Evolutionary conservation across 1,140 invertebrate genomes (phyloP).

Genomic region (Dufourea novaeangliae): DNA sequence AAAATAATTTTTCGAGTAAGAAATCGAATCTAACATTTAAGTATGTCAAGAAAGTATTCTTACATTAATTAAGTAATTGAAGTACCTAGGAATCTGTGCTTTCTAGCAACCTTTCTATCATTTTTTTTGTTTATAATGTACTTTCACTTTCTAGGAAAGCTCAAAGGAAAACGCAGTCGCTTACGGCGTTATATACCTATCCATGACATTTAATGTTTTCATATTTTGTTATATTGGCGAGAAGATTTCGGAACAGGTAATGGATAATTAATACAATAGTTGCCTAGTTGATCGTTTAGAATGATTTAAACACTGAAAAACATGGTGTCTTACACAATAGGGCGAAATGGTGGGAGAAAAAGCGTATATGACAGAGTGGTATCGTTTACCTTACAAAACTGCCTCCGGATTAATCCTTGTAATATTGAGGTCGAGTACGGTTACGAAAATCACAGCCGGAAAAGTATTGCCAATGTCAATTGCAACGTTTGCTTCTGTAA

Average conservation of each 20-base stretch:
- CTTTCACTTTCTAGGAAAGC: constrained; percentile 55
- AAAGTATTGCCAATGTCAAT: constrained; percentile 59
- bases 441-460: constrained; percentile 63
- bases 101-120: not conserved
- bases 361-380: constrained; percentile 65
- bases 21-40: not conserved
- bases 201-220: constrained; percentile 69
- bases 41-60: no score
- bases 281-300: no score
- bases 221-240: constrained; percentile 71
- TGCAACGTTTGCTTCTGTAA: constrained; percentile 62
- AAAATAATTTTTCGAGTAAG: not conserved
- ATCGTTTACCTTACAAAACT: constrained; percentile 52
- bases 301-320: not conserved
- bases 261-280: not conserved
- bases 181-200: constrained; percentile 61
- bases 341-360: constrained; percentile 55
- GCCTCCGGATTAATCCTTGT: constrained; percentile 54
- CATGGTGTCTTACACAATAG: not conserved
- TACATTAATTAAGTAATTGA: no score
- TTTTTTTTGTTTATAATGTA: not conserved
- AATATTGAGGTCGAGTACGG: constrained; percentile 58
- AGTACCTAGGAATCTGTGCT: not conserved
- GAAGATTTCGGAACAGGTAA: constrained; percentile 63
- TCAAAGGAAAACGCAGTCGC: constrained; percentile 42